phyloP scores from a whole-genome alignment of 2,113 vertebrate species.

The Leiothrix lutea region DNA sequence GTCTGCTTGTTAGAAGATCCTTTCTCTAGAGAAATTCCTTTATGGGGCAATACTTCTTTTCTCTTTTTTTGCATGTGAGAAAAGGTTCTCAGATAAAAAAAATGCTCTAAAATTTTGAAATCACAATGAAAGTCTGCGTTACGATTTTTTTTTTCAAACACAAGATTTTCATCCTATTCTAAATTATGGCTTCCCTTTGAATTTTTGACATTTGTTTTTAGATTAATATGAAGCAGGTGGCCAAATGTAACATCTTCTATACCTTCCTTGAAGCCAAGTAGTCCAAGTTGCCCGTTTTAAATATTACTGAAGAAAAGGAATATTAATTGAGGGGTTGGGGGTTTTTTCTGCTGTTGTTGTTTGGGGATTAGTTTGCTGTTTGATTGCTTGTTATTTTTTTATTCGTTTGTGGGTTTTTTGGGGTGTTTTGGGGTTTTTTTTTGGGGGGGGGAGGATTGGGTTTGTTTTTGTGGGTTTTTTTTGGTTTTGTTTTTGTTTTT shows the following conservation, averaged over 20 bases:
- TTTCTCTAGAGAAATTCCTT: background rate
- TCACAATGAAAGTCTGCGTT: background rate
- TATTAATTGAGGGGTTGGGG: background rate
- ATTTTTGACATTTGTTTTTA: background rate
- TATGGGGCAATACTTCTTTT: background rate
- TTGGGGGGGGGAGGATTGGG: background rate
- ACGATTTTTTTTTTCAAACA: background rate
- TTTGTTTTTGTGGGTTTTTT: background rate
- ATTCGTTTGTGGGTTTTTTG: background rate
- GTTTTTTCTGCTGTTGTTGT: background rate
- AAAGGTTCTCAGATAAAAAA: background rate
- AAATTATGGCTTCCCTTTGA: background rate
- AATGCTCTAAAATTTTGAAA: background rate
- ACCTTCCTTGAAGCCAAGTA: background rate
- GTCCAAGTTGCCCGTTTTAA: background rate
- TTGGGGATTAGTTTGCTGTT: background rate
- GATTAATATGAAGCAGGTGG: background rate
- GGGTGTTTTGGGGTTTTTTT: too few relatives aligned
- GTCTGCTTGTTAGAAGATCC: background rate
- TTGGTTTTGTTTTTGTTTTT: background rate
- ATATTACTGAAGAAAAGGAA: background rate
- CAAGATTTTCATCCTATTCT: background rate
- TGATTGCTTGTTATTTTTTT: background rate
- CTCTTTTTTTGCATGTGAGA: background rate
- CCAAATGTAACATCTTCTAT: background rate